A percentile compares a stretch with the other conserved stretches of the same genome.
Evolutionary conservation across 2,113 vertebrate genomes (phyloP).

Genomic region (Saimiri boliviensis): DNA sequence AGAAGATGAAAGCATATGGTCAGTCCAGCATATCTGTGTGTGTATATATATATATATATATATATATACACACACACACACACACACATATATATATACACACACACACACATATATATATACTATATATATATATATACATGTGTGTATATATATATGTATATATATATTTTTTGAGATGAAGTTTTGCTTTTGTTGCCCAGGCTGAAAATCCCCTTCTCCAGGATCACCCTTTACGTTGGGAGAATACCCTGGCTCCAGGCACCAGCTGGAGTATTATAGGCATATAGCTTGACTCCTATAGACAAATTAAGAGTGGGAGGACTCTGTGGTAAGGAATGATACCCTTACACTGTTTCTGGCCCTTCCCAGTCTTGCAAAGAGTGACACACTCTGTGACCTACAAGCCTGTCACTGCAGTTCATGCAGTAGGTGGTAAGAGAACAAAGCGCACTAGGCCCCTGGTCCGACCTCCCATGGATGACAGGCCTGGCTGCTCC

Average conservation of each 20-base stretch:
- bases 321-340: neutral
- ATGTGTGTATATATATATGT: too few relatives aligned
- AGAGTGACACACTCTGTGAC: neutral
- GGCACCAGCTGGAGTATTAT: neutral
- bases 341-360: neutral
- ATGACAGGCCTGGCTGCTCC: neutral
- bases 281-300: neutral
- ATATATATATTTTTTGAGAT: too few relatives aligned
- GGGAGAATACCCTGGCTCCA: neutral
- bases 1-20: neutral
- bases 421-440: neutral
- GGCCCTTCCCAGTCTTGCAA: neutral
- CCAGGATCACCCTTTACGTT: neutral
- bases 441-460: neutral
- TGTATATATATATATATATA: too few relatives aligned
- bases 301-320: neutral
- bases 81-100: too few relatives aligned
- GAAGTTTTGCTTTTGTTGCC: too few relatives aligned
- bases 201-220: too few relatives aligned
- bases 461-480: neutral
- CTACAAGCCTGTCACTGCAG: neutral
- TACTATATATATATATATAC: too few relatives aligned
- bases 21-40: neutral
- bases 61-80: too few relatives aligned
- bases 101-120: too few relatives aligned